Evolutionary conservation across 2,888 invertebrate species (phyloP).

Genomic region (Agrochola litura): DNA sequence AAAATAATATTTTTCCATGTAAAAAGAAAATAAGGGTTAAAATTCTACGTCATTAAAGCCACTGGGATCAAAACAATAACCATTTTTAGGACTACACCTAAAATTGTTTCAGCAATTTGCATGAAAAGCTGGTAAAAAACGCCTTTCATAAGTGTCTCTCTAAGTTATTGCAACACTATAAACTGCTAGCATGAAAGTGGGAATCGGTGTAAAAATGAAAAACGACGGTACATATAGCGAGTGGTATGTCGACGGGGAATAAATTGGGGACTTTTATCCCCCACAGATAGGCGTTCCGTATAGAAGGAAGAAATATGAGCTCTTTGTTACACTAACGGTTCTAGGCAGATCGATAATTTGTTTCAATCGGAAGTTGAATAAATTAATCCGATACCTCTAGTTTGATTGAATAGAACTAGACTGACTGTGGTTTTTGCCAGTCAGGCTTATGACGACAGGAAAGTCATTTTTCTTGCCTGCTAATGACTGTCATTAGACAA

Average conservation of each 20-base stretch:
- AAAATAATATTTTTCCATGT: background rate
- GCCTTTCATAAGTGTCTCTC: background rate
- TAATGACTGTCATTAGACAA: too few species aligned
- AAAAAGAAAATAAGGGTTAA: too few species aligned
- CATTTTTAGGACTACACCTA: background rate
- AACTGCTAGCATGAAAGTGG: slow-evolving; percentile 14
- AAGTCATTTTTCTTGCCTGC: background rate
- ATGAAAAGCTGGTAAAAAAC: background rate
- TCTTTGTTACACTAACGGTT: slow-evolving; percentile 34
- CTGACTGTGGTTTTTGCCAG: background rate
- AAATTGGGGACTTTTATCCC: slow-evolving; percentile 44
- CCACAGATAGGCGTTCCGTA: slow-evolving; percentile 34
- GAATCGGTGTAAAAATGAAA: slow-evolving; percentile 45
- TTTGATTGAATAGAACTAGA: background rate
- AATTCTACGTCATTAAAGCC: background rate
- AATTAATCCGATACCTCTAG: background rate
- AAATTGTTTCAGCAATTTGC: background rate
- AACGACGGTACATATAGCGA: slow-evolving; percentile 19
- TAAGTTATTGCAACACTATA: slow-evolving; percentile 27
- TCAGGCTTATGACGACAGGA: background rate
- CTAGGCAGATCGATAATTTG: slow-evolving; percentile 19
- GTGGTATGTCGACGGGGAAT: slow-evolving; percentile 31
- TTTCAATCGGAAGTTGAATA: background rate
- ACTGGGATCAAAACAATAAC: background rate
- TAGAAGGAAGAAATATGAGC: slow-evolving; percentile 47